Evolutionary conservation across 2,113 vertebrate genomes (phyloP), one percentile per base, ranked within the genome.

Genomic region (Microtus pennsylvanicus): DNA sequence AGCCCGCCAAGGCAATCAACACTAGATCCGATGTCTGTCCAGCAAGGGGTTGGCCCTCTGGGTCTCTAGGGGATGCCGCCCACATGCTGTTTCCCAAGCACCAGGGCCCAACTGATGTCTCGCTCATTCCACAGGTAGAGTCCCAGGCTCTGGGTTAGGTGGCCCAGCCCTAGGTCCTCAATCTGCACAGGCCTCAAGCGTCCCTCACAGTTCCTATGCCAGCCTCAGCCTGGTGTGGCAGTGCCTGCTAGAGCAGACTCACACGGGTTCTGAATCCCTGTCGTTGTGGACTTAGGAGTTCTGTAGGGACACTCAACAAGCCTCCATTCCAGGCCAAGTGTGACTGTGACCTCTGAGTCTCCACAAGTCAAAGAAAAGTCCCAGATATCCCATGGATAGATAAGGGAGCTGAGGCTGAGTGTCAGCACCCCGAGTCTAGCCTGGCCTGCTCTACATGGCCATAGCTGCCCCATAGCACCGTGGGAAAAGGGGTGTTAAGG

Each of bases 331-430:
- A 2, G 5, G 38, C 75, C 55, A 52, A 11, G 7, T 17, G 4
- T 58, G 24, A 80, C 76, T 55, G 78, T 12, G 55, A 5, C 80
- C 55, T 69, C 50, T 47, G 42, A 13, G n/a, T 72, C 47, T 30
- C 77, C 21, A 28, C 42, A 72, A 26, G 52, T n/a, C 50, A 21
- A 83, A 70, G 78, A 45, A 45, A 5, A 42, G 88, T 42, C 55
- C 1, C 0, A 2, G 50, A 50, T 35, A 14, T 42, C 72, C 81
- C 19, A 1, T 0, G 2, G 1, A 1, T 4, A 74, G 55, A 35
- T 7, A 26, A 75, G 30, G 76, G 58, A 9, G 24, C 28, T 0
- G 10, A 38, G 58, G 22, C 4, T 10, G 7, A 26, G 70, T 14
- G 24, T 8, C 47, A 6, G 10, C 0, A 5, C 52, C 33, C 1